Percentiles rank a stretch among this genome's conserved stretches.
phyloP scores from a whole-genome alignment of 1,140 invertebrate species.

The Zeugodacus cucurbitae region DNA sequence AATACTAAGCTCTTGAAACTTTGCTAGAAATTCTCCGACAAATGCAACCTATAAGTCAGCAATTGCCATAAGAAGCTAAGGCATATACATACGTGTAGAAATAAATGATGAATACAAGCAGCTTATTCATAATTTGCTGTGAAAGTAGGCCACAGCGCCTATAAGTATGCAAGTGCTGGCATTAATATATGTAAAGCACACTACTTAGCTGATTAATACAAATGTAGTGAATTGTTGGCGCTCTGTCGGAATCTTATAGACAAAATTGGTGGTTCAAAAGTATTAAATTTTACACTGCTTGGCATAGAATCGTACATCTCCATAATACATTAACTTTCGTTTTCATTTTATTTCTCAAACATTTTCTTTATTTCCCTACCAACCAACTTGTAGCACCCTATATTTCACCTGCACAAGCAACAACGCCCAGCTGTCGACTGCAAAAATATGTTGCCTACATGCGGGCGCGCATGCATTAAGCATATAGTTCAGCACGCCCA shows the following conservation, averaged over 20 bases:
- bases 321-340: no score
- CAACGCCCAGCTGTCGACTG: background rate
- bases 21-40: background rate
- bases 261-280: no score
- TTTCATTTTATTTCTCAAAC: no score
- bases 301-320: no score
- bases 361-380: no score
- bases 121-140: background rate
- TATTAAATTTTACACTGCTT: no score
- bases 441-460: background rate
- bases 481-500: background rate
- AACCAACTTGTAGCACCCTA: no score
- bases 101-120: background rate
- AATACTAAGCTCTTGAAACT: background rate
- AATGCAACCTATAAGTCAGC: background rate
- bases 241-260: no score
- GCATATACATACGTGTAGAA: background rate
- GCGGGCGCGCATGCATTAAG: background rate
- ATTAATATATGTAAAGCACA: no score
- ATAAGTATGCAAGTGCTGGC: background rate
- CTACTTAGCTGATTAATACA: no score
- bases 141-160: background rate
- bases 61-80: background rate
- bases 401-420: no score
- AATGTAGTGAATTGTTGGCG: no score